Percentiles rank a stretch among this genome's conserved stretches.
phyloP scores from a whole-genome alignment of 2,888 invertebrate genomes.

The Phragmatobia fuliginosa region DNA sequence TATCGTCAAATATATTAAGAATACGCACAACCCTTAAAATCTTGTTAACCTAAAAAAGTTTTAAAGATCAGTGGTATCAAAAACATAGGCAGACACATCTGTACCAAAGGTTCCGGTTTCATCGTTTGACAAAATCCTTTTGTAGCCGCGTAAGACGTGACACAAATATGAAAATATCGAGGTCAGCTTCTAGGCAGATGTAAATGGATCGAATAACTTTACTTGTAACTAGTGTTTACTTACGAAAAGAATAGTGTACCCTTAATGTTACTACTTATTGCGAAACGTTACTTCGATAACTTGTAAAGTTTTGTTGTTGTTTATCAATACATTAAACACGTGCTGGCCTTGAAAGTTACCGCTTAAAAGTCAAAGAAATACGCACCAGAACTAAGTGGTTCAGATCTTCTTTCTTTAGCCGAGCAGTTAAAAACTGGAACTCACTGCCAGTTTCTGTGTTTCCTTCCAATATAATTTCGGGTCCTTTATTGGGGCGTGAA shows the following conservation, averaged over 20 bases:
- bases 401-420: too few relatives aligned
- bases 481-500: too few relatives aligned
- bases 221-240: background rate
- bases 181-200: constrained; percentile 4
- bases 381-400: too few relatives aligned
- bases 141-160: constrained; percentile 8
- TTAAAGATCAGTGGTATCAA: constrained; percentile 13
- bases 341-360: too few relatives aligned
- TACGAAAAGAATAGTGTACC: background rate
- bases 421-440: too few relatives aligned
- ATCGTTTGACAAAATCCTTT: constrained; percentile 14
- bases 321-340: background rate
- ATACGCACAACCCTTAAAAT: background rate
- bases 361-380: too few relatives aligned
- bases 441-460: too few relatives aligned
- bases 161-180: constrained; percentile 5
- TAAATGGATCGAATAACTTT: constrained; percentile 2
- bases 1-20: background rate
- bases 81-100: background rate
- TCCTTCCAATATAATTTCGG: too few relatives aligned
- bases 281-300: background rate
- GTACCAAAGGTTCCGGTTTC: background rate
- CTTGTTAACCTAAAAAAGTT: background rate
- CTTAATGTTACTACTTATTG: constrained; percentile 1
- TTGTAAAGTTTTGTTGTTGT: background rate